These are phyloP conservation scores for Canis aureus DNA, from an alignment of 2,113 vertebrate species.

Conservation along the genomic window DNA sequence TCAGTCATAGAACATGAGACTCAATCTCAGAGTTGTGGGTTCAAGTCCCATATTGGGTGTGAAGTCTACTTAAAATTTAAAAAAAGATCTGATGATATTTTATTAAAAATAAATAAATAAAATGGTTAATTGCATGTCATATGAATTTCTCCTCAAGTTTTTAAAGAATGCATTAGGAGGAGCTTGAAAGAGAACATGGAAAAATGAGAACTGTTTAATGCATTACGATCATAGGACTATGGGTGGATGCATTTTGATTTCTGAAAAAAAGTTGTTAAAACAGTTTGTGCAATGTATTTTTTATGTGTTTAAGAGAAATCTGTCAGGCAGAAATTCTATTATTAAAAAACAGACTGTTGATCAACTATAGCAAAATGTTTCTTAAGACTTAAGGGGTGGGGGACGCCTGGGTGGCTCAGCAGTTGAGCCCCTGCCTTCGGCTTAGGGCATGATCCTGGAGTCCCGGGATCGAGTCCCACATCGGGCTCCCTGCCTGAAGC, in stretches of 20 bases:
- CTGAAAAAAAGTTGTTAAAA: neutral
- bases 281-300: neutral
- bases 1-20: too few relatives aligned
- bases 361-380: neutral
- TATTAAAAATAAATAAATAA: neutral
- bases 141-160: neutral
- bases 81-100: too few relatives aligned
- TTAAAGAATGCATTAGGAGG: neutral
- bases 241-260: neutral
- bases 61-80: too few relatives aligned
- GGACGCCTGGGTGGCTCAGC: too few relatives aligned
- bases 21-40: too few relatives aligned
- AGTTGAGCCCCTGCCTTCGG: too few relatives aligned
- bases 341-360: conserved; percentile 17
- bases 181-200: neutral
- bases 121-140: neutral
- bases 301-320: neutral
- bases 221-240: neutral
- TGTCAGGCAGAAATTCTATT: neutral
- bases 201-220: conserved; percentile 40
- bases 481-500: too few relatives aligned
- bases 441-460: too few relatives aligned
- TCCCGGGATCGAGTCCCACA: too few relatives aligned
- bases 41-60: too few relatives aligned
- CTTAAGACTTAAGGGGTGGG: neutral